These are phyloP conservation scores for Dolichomitus sp. DNA, from an alignment of 2,888 invertebrate species.

Conservation along the genomic window DNA sequence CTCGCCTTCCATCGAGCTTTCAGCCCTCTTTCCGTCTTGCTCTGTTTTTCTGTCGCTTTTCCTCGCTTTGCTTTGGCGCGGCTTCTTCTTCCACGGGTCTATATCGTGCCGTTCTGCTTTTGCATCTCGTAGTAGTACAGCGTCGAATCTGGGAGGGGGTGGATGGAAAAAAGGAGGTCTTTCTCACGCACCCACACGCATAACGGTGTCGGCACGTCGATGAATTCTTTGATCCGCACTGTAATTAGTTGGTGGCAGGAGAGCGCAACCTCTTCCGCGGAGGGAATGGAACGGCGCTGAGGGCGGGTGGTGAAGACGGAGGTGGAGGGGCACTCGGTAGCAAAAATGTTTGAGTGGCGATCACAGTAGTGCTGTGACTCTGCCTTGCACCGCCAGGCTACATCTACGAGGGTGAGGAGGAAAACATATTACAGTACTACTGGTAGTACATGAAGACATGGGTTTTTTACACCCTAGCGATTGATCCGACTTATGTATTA, in stretches of 20 bases:
- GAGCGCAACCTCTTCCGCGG: conserved; percentile 64
- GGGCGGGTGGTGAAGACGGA: conserved; percentile 62
- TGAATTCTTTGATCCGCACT: conserved; percentile 85
- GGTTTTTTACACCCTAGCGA: background rate
- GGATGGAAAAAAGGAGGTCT: conserved; percentile 37
- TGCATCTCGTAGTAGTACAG: conserved; percentile 47
- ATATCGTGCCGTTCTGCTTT: conserved; percentile 51
- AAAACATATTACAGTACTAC: background rate
- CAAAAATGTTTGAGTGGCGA: conserved; percentile 85
- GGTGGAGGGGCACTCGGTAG: conserved; percentile 71
- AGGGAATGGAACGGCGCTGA: conserved; percentile 45
- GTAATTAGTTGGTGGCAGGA: conserved; percentile 84
- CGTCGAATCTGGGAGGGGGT: conserved; percentile 15
- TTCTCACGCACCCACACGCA: conserved; percentile 73
- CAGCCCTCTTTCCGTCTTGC: conserved; percentile 34
- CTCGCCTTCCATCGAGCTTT: conserved; percentile 70
- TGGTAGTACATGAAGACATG: background rate
- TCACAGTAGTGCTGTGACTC: conserved; percentile 81
- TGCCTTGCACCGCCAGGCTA: conserved; percentile 70
- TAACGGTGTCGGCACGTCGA: conserved; percentile 75
- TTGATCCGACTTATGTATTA: background rate
- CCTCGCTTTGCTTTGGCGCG: conserved; percentile 65
- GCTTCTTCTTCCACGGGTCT: conserved; percentile 58
- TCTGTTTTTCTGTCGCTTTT: conserved; percentile 58
- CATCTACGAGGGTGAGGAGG: conserved; percentile 39